Conservation (phyloP, 2,888 invertebrate genomes). For the Spodoptera exigua region DNA sequence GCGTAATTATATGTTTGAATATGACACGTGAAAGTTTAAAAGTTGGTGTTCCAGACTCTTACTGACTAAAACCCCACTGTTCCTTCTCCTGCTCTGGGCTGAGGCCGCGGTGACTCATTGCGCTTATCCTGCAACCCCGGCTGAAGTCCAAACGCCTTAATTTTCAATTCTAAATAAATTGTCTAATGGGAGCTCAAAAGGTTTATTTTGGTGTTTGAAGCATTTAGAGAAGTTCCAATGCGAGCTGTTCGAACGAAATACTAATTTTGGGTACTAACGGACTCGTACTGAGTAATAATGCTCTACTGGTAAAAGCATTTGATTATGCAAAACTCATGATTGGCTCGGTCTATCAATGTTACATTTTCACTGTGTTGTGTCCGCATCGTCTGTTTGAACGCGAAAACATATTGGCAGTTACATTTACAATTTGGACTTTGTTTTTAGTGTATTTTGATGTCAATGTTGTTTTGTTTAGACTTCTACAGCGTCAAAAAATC, state of each 20-base stretch:
- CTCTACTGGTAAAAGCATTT: slow-evolving; percentile 39
- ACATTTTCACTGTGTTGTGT: slow-evolving; percentile 13
- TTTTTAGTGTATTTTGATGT: neutral
- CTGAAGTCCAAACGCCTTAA: too few relatives aligned
- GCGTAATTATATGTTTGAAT: too few relatives aligned
- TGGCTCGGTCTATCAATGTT: slow-evolving; percentile 37
- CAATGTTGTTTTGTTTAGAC: too few relatives aligned
- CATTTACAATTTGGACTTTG: slow-evolving; percentile 5
- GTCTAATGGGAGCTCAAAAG: slow-evolving; percentile 27
- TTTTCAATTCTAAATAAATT: slow-evolving; percentile 40
- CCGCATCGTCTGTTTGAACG: slow-evolving; percentile 25
- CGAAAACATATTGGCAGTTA: slow-evolving; percentile 12
- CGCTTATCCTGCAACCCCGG: too few relatives aligned
- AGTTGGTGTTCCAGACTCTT: too few relatives aligned
- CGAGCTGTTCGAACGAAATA: slow-evolving; percentile 26
- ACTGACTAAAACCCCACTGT: too few relatives aligned
- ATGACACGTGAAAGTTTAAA: too few relatives aligned
- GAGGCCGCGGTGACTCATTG: too few relatives aligned
- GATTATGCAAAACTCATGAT: slow-evolving; percentile 50
- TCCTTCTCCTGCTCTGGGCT: too few relatives aligned
- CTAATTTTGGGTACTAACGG: slow-evolving; percentile 35
- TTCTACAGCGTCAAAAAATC: too few relatives aligned
- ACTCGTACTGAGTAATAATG: slow-evolving; percentile 30
- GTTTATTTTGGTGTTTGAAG: slow-evolving; percentile 29
- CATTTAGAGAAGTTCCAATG: slow-evolving; percentile 22